Percentiles rank a stretch among this genome's conserved stretches.
phyloP scores from a whole-genome alignment of 2,113 vertebrate genomes.

The Bagarius yarrelli region DNA sequence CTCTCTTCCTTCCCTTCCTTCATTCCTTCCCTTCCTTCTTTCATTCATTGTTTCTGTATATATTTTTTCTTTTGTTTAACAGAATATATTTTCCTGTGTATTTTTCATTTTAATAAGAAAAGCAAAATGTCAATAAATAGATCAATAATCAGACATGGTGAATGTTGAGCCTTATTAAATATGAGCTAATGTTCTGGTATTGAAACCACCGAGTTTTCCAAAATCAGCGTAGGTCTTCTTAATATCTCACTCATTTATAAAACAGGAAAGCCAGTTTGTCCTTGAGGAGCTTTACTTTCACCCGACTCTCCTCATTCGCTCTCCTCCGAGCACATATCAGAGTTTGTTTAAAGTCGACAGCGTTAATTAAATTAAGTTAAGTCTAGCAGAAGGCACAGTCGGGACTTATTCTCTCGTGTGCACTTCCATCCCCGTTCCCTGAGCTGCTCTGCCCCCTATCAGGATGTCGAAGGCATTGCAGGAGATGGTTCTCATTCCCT shows the following conservation, averaged over 20 bases:
- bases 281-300: slow-evolving; percentile 24
- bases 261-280: slow-evolving; percentile 4
- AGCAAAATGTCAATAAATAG: neutral
- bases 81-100: neutral
- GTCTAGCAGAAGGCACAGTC: slow-evolving; percentile 71
- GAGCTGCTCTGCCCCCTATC: slow-evolving; percentile 69
- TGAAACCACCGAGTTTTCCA: neutral
- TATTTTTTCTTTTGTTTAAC: neutral
- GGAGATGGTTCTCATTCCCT: neutral
- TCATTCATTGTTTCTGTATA: no score
- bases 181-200: neutral
- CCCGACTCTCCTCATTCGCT: slow-evolving; percentile 5
- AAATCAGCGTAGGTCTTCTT: neutral
- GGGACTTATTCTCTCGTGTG: slow-evolving; percentile 63
- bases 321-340: slow-evolving; percentile 60
- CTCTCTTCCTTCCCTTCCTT: neutral
- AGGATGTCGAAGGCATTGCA: slow-evolving; percentile 56
- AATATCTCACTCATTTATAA: neutral
- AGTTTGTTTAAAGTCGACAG: slow-evolving; percentile 75
- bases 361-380: slow-evolving; percentile 77
- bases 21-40: neutral
- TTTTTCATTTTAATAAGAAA: neutral
- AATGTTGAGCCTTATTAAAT: neutral
- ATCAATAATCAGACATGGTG: neutral
- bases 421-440: slow-evolving; percentile 55